These are phyloP conservation scores for Lepidothrix coronata DNA, from an alignment of 2,113 vertebrate genomes.

Conservation along the genomic window DNA sequence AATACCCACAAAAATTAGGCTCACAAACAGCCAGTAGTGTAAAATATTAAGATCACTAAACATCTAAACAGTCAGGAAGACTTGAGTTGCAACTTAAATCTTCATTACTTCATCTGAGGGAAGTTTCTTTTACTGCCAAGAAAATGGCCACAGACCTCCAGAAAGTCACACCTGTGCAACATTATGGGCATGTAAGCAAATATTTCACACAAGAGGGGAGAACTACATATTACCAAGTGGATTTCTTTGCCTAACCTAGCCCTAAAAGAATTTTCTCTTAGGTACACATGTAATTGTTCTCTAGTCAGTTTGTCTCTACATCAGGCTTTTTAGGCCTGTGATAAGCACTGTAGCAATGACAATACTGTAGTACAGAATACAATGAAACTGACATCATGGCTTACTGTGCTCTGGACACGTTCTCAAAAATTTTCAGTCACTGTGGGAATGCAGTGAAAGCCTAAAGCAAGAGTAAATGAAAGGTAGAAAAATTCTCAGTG, in stretches of 20 bases:
- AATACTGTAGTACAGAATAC: not conserved
- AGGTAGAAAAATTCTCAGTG: not conserved
- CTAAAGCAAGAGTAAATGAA: not conserved
- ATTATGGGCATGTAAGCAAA: not conserved
- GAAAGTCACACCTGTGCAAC: not conserved
- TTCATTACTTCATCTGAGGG: not conserved
- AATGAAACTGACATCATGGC: not conserved
- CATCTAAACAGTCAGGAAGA: not conserved
- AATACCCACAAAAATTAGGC: not conserved
- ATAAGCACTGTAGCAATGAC: not conserved
- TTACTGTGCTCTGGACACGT: not conserved
- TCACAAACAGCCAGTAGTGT: not conserved
- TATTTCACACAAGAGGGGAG: not conserved
- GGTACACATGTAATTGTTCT: not conserved
- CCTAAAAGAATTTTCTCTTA: not conserved
- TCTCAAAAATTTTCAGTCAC: not conserved
- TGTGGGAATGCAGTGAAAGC: not conserved
- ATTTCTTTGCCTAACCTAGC: not conserved
- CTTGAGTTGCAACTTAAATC: not conserved
- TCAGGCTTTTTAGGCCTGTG: not conserved
- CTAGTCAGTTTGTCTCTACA: not conserved
- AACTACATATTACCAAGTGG: not conserved
- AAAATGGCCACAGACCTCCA: not conserved
- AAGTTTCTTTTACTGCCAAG: not conserved
- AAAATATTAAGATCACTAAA: not conserved